Base-by-base conservation (phyloP, 2,888 invertebrate genomes). In the Dasypogon diadema region DNA sequence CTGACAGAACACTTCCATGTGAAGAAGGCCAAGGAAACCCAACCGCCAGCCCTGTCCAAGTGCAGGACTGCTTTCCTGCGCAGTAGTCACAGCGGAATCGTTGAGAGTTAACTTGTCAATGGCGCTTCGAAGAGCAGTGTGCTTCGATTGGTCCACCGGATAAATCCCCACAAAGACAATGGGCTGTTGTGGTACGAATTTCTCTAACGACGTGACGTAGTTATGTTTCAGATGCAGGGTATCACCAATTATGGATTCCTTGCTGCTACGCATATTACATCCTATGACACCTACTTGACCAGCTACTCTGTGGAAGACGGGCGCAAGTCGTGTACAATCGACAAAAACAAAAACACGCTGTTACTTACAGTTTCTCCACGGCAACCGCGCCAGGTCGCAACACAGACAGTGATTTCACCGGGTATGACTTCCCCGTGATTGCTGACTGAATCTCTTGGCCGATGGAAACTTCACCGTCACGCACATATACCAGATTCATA, bases 271-370 rank as follows among this genome's bases (percentile, higher is more conserved):
- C 91, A 96, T 94, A 80, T 92, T 93, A 81, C 94, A 93, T 2
- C 91, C 91, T 77, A 99, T 86, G 83, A 95, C 92, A 4, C 98
- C 98, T 79, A 98, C 97, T 89, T 99, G 98, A 1, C 99, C 99
- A 60, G 97, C 96, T 51, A 89, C 86, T 80, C 90, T 91, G 79
- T 37, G 1, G 0, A 6, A n/a, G 10, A 65, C 83, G 81, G n/a
- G n/a, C n/a, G n/a, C n/a, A n/a, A n/a, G n/a, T n/a, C n/a, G n/a
- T n/a, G n/a, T n/a, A n/a, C n/a, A 58, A 75, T 51, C 24, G 5
- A 42, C 42, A 14, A 60, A 22, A 42, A 30, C n/a, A 2, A 18
- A 3, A 2, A n/a, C 8, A 56, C 24, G 6, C 1, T 22, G 6
- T 18, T 18, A 46, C 88, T 87, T 87, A 92, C 89, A 95, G 88